Conservation (phyloP, 2,888 invertebrate genomes). For the Polietes domitor region DNA sequence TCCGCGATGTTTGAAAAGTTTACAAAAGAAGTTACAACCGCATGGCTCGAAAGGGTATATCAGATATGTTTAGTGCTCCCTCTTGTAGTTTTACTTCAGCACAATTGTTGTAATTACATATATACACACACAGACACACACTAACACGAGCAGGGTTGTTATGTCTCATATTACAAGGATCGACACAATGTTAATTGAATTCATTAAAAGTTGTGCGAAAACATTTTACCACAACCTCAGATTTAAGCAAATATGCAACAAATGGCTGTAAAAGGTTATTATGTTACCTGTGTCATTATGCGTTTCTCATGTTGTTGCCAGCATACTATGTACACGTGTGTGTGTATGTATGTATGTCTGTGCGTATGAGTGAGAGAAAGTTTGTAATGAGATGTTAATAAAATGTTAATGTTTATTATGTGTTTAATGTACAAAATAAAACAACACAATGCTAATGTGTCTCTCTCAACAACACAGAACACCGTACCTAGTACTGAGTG, state of each 20-base stretch:
- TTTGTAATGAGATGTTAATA: conserved; percentile 30
- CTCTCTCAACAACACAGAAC: background rate
- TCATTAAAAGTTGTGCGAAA: conserved; percentile 17
- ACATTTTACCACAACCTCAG: background rate
- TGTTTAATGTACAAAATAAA: conserved; percentile 27
- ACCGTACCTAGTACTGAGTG: too few species aligned
- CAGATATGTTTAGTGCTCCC: too few species aligned
- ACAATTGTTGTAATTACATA: background rate
- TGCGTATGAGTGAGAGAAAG: background rate
- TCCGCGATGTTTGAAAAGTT: too few species aligned
- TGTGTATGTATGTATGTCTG: background rate
- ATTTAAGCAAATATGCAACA: conserved; percentile 19
- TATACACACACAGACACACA: background rate
- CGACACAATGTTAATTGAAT: conserved; percentile 22
- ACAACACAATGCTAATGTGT: background rate
- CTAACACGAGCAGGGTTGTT: background rate
- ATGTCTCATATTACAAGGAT: conserved; percentile 1
- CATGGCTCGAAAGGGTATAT: too few species aligned
- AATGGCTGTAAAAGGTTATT: background rate
- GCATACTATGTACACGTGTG: background rate
- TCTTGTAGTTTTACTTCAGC: background rate
- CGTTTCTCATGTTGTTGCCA: conserved; percentile 11
- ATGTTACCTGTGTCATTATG: conserved; percentile 21
- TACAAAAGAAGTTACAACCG: too few species aligned
- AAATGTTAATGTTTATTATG: conserved; percentile 37